A percentile compares a stretch with the other conserved stretches of the same genome.
Evolutionary conservation across 2,888 invertebrate genomes (phyloP).

Genomic region (Leucozona laternaria): DNA sequence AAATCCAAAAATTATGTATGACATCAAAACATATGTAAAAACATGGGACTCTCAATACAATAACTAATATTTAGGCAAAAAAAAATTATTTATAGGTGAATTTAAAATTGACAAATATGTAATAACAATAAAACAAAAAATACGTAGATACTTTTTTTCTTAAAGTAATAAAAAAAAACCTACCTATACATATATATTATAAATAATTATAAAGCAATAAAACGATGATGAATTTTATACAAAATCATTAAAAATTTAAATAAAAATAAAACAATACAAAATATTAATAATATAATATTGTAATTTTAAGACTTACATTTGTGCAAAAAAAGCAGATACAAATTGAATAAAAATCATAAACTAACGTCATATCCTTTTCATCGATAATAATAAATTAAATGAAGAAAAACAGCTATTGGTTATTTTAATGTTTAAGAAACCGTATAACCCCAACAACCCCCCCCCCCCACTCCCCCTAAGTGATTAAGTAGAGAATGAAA

Average conservation of each 20-base stretch:
- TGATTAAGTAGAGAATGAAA: constrained; percentile 73
- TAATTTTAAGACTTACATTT: constrained; percentile 69
- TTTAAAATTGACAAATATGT: constrained; percentile 55
- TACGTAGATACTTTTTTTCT: constrained; percentile 67
- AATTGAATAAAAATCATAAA: constrained; percentile 30
- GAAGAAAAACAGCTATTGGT: constrained; percentile 55
- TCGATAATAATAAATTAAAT: constrained; percentile 29
- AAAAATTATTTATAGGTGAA: constrained; percentile 70
- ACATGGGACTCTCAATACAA: constrained; percentile 73
- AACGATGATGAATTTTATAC: constrained; percentile 61
- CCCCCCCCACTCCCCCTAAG: too few species aligned
- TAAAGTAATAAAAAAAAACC: constrained; percentile 45
- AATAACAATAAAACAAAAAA: constrained; percentile 36
- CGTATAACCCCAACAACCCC: constrained; percentile 52
- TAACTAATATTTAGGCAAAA: constrained; percentile 71
- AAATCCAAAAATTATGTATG: constrained; percentile 42
- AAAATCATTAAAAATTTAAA: constrained; percentile 56
- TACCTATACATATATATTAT: not conserved
- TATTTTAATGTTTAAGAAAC: constrained; percentile 58
- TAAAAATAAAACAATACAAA: constrained; percentile 37
- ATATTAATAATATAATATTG: constrained; percentile 27
- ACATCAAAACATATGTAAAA: constrained; percentile 40
- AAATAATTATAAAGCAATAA: constrained; percentile 50
- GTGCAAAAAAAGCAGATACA: constrained; percentile 44
- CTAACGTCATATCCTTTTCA: constrained; percentile 66